Base-by-base conservation (phyloP, 2,888 invertebrate species). In the Yponomeuta plumbellus region DNA sequence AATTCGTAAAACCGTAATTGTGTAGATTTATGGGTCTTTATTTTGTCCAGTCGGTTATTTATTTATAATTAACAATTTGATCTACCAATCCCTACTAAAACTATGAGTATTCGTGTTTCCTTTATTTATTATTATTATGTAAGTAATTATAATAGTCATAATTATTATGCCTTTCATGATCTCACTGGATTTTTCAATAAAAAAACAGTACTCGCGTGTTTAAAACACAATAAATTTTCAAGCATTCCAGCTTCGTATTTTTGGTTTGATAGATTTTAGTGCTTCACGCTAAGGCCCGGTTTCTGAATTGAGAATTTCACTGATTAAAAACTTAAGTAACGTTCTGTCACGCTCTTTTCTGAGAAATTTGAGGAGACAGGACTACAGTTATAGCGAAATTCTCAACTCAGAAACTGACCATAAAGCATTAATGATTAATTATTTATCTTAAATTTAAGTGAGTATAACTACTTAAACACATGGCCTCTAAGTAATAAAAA, bases 171-270 rank as follows among this genome's bases (percentile, higher is more conserved):
- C 34, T 81, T 79, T 78, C 75, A 72, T 76, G 70, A 80, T 84
- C 81, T 83, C 85, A 87, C 86, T 85, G 86, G 80, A 80, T 81
- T 80, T 56, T 76, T 75, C 79, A 79, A 64, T 34, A 67, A 80
- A 81, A 84, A 80, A 76, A 74, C 52, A 58, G 59, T 66, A 40
- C 74, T 71, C 74, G 74, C 75, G 90, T 90, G 90, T 91, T 91
- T 84, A 86, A 84, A 91, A 91, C 91, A 91, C 91, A 76, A 80
- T 82, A 58, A 87, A 89, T 89, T 90, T 90, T 88, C 89, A 90
- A 91, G 90, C 90, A 85, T 85, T 81, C 76, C 84, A 52, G 90
- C 90, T 91, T 88, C 77, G 84, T 85, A 85, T 91, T 89, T 90
- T 91, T 90, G 91, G 91, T 84, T 90, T 88, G 83, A 86, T 84